Evolutionary conservation across 1,140 invertebrate genomes (phyloP).

Genomic region (Bombus terrestris): DNA sequence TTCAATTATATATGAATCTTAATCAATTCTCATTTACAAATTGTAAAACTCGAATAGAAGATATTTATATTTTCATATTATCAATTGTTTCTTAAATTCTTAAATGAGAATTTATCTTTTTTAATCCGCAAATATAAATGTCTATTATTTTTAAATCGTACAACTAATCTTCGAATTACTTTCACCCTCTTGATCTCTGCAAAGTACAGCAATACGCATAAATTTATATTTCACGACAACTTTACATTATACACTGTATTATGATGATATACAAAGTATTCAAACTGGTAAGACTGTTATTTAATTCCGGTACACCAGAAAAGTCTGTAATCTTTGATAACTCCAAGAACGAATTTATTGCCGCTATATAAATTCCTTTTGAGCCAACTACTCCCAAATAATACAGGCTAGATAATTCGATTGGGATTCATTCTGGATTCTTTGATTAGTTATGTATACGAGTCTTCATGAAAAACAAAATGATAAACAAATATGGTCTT

Average conservation of each 20-base stretch:
- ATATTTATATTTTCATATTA: too few species aligned
- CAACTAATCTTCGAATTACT: conserved; percentile 82
- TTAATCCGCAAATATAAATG: too few species aligned
- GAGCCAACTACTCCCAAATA: conserved; percentile 83
- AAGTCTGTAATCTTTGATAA: conserved; percentile 77
- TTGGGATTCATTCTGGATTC: conserved; percentile 74
- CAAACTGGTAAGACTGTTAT: conserved; percentile 76
- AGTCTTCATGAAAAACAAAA: conserved; percentile 85
- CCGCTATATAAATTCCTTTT: conserved; percentile 82
- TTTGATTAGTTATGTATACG: conserved; percentile 67
- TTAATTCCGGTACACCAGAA: conserved; percentile 56
- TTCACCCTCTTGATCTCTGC: conserved; percentile 75
- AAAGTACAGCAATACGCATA: conserved; percentile 39
- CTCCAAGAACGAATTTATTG: conserved; percentile 77
- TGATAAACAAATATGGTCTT: conserved; percentile 90
- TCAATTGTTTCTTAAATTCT: too few species aligned
- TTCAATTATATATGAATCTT: too few species aligned
- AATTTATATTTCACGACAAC: background rate
- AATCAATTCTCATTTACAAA: too few species aligned
- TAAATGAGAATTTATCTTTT: too few species aligned
- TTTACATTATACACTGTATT: background rate
- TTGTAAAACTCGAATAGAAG: too few species aligned
- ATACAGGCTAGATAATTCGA: conserved; percentile 84
- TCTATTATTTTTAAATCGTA: conserved; percentile 53
- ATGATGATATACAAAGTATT: conserved; percentile 75